phyloP scores from a whole-genome alignment of 2,797 vertebrate genomes.

The Austrolebias charrua region DNA sequence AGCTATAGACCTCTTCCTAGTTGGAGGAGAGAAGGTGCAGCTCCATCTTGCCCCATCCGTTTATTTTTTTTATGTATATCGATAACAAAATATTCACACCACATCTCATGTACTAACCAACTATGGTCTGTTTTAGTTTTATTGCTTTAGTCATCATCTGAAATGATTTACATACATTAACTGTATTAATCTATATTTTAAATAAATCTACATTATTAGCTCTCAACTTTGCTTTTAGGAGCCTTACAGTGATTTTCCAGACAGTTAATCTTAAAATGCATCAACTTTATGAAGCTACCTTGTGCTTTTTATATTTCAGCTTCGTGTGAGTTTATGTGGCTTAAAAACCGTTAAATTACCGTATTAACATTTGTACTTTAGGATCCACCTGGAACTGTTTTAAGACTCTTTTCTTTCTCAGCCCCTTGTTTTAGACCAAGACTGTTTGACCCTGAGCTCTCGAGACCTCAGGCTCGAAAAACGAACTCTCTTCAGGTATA shows the following conservation, averaged over 20 bases:
- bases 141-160: too few species aligned
- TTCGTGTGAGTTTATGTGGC: not conserved
- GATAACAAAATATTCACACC: too few species aligned
- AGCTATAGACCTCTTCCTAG: conserved; percentile 94
- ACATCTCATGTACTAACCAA: too few species aligned
- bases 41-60: not conserved
- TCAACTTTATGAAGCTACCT: too few species aligned
- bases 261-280: too few species aligned
- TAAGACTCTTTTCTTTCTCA: conserved; percentile 52
- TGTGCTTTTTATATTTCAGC: not conserved
- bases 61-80: not conserved
- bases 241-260: not conserved
- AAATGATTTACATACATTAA: not conserved
- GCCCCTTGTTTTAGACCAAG: conserved; percentile 96
- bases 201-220: not conserved
- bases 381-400: not conserved
- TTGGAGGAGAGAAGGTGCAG: conserved; percentile 94
- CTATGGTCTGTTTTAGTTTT: not conserved
- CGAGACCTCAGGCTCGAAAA: conserved; percentile 93
- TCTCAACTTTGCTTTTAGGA: not conserved
- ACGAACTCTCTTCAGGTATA: conserved; percentile 93
- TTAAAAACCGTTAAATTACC: not conserved
- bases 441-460: conserved; percentile 93
- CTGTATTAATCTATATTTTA: not conserved
- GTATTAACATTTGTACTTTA: not conserved